phyloP scores from a whole-genome alignment of 2,888 invertebrate genomes.

The Mythimna lalbum region DNA sequence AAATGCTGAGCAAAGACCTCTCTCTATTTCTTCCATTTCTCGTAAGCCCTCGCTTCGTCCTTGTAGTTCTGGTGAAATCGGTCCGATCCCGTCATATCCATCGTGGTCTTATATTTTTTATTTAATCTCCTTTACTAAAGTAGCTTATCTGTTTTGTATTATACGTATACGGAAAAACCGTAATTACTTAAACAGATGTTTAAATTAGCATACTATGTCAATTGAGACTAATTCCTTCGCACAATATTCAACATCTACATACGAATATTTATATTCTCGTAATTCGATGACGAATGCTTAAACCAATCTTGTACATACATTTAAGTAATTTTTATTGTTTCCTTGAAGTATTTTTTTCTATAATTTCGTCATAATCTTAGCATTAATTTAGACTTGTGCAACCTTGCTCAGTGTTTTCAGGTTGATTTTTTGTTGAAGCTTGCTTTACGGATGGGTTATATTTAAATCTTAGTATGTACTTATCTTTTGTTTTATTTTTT shows the following conservation, averaged over 20 bases:
- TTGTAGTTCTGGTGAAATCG: no score
- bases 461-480: neutral
- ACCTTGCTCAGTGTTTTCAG: constrained; percentile 31
- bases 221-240: constrained; percentile 14
- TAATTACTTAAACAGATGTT: constrained; percentile 22
- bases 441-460: constrained; percentile 8
- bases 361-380: constrained; percentile 18
- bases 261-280: constrained; percentile 20
- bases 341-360: constrained; percentile 40
- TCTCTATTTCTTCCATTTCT: no score
- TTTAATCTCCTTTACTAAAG: neutral
- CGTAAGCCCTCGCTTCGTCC: no score
- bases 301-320: constrained; percentile 20
- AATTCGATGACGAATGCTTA: constrained; percentile 35
- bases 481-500: neutral
- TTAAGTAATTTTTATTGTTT: constrained; percentile 36
- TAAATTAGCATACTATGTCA: constrained; percentile 19
- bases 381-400: constrained; percentile 22
- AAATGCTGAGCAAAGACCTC: no score
- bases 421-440: constrained; percentile 24
- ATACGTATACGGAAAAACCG: constrained; percentile 9
- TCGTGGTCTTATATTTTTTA: no score
- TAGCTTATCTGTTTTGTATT: neutral
- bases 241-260: constrained; percentile 4
- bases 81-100: no score